A percentile compares a stretch with the other conserved stretches of the same genome.
Evolutionary conservation across 2,888 invertebrate genomes (phyloP).

Genomic region (Rhingia rostrata): DNA sequence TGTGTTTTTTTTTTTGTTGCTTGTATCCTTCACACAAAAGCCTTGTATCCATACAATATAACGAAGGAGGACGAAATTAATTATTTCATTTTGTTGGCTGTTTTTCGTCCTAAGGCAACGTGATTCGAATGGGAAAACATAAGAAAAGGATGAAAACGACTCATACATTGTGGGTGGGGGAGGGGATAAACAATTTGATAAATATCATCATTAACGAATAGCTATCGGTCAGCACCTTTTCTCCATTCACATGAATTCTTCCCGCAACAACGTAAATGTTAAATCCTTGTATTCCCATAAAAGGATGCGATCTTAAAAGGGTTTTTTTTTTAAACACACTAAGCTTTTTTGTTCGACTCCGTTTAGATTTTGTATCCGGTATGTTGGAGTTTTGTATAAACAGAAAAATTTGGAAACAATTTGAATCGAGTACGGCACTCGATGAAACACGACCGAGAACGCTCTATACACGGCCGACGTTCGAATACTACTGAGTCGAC

Average conservation of each 20-base stretch:
- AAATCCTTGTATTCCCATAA: constrained; percentile 71
- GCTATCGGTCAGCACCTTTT: constrained; percentile 66
- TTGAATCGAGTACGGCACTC: constrained; percentile 63
- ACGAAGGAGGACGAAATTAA: constrained; percentile 65
- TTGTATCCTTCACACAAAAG: neutral
- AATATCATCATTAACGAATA: constrained; percentile 34
- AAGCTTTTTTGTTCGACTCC: constrained; percentile 16
- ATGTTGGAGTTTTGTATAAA: constrained; percentile 1
- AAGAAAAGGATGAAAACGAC: constrained; percentile 21
- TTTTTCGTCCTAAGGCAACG: constrained; percentile 49
- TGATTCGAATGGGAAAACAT: constrained; percentile 60
- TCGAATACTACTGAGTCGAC: constrained; percentile 68
- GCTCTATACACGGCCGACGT: constrained; percentile 67
- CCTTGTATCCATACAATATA: constrained; percentile 14
- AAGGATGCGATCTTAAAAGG: constrained; percentile 45
- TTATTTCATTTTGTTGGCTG: constrained; percentile 52
- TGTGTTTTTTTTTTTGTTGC: constrained; percentile 20
- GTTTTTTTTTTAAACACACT: constrained; percentile 23
- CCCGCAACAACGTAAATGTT: constrained; percentile 59
- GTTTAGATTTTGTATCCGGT: constrained; percentile 26
- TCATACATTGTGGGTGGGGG: neutral
- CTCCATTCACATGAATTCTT: constrained; percentile 74
- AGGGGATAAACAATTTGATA: constrained; percentile 40
- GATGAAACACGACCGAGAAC: constrained; percentile 69
- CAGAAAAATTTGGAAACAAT: neutral